Percentiles rank a stretch among this genome's conserved stretches.
phyloP scores from a whole-genome alignment of 1,140 invertebrate species.

The Sinella curviseta region DNA sequence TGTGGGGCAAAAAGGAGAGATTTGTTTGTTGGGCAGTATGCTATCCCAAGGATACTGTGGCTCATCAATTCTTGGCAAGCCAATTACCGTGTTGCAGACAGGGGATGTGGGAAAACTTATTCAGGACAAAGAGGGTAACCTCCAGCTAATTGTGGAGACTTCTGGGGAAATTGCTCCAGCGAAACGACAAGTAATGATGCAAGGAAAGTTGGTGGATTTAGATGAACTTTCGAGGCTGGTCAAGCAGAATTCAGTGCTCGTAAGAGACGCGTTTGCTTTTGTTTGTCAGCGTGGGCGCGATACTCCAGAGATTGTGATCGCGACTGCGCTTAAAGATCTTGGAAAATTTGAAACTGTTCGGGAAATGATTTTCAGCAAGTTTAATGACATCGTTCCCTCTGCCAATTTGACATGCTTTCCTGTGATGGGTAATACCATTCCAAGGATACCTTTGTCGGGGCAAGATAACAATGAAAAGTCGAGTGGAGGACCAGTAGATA shows the following conservation, averaged over 20 bases:
- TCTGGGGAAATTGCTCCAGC: neutral
- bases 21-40: neutral
- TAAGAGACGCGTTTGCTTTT: neutral
- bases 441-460: too few species aligned
- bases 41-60: neutral
- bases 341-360: neutral
- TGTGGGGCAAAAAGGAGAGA: neutral
- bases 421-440: too few species aligned
- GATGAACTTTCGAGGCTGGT: neutral
- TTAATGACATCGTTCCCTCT: neutral
- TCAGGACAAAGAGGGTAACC: neutral
- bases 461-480: too few species aligned
- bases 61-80: neutral
- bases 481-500: too few species aligned
- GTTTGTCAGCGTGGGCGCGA: neutral
- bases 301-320: neutral
- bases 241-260: neutral
- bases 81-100: neutral
- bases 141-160: neutral
- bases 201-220: neutral
- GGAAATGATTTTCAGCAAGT: neutral
- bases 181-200: neutral
- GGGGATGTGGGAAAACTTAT: neutral
- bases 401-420: too few species aligned
- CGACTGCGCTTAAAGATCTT: neutral